Conservation (phyloP, 2,888 invertebrate genomes). For the Plebejus argus region DNA sequence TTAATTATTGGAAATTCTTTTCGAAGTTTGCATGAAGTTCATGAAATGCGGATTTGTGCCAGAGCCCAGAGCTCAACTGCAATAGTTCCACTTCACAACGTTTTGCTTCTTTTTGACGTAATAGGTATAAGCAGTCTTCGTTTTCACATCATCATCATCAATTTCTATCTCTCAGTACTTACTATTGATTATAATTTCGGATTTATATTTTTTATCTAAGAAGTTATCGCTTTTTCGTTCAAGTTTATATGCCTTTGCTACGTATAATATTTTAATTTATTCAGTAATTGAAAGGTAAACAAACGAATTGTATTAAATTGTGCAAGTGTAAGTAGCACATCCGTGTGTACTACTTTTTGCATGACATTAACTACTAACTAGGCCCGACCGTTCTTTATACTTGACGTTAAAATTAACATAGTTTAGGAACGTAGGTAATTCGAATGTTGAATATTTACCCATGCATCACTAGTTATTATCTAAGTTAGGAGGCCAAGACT, state of each 20-base stretch:
- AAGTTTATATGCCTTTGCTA: background rate
- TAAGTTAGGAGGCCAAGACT: slow-evolving; percentile 32
- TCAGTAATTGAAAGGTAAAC: background rate
- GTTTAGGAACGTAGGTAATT: background rate
- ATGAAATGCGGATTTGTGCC: slow-evolving; percentile 14
- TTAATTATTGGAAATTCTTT: slow-evolving; percentile 30
- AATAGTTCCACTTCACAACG: background rate
- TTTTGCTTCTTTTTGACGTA: slow-evolving; percentile 22
- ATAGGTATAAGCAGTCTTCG: background rate
- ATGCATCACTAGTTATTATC: background rate
- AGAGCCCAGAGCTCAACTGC: no score
- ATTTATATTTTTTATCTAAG: no score
- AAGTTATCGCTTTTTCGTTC: no score
- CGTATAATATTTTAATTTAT: background rate
- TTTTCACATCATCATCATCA: background rate
- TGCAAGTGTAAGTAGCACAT: slow-evolving; percentile 19
- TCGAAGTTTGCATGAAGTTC: slow-evolving; percentile 14
- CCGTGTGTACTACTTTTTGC: slow-evolving; percentile 24
- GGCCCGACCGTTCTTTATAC: slow-evolving; percentile 5
- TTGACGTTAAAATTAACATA: slow-evolving; percentile 20
- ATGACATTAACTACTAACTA: slow-evolving; percentile 8
- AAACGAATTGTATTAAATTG: slow-evolving; percentile 13
- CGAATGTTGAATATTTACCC: background rate
- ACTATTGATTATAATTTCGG: no score
- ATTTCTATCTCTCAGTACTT: no score